phyloP scores from a whole-genome alignment of 2,797 vertebrate genomes.

The Prunella strophiata region DNA sequence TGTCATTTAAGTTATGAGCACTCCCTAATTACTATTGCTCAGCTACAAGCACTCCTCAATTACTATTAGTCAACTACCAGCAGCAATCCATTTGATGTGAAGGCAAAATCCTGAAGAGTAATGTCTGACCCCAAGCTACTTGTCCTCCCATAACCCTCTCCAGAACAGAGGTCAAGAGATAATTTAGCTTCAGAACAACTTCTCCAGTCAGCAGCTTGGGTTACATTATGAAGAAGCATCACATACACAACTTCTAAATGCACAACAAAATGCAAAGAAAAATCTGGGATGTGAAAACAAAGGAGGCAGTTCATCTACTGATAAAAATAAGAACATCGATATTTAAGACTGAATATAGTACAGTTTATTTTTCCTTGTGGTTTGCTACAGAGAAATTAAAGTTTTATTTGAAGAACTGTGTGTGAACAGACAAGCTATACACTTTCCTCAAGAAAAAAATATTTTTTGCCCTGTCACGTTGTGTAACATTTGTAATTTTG shows the following conservation, averaged over 20 bases:
- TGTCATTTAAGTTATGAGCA: conserved; percentile 59
- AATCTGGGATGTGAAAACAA: not conserved
- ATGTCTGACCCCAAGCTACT: conserved; percentile 1
- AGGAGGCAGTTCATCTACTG: not conserved
- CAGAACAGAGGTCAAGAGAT: conserved; percentile 30
- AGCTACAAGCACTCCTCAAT: conserved; percentile 26
- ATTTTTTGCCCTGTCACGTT: not conserved
- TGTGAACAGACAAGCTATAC: not conserved
- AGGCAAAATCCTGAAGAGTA: conserved; percentile 36
- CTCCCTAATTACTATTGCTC: conserved; percentile 46
- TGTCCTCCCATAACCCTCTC: not conserved
- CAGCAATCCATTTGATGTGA: not conserved
- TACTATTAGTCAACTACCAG: conserved; percentile 26
- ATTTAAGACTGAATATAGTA: not conserved
- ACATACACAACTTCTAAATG: not conserved
- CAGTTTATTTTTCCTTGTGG: not conserved
- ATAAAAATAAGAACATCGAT: not conserved
- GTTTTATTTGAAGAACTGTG: not conserved
- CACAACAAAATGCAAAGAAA: not conserved
- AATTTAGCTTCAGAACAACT: conserved; percentile 37
- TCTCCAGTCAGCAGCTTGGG: not conserved
- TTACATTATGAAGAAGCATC: not conserved
- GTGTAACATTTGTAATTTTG: not conserved
- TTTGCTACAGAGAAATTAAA: not conserved
- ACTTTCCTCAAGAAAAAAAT: not conserved